phyloP scores from a whole-genome alignment of 2,888 invertebrate species.

The Clistopyga incitator region DNA sequence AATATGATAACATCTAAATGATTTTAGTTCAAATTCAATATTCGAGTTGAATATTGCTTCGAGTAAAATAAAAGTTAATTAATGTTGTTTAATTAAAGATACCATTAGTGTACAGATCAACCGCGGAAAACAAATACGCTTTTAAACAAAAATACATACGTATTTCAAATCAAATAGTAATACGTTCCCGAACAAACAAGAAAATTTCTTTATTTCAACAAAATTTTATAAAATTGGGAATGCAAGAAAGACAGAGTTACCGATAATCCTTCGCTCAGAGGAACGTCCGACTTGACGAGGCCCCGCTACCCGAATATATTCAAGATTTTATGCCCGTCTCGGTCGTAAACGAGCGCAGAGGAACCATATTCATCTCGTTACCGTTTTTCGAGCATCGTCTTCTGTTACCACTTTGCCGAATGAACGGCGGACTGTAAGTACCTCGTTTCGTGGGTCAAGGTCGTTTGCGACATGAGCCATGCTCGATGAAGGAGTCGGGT shows the following conservation, averaged over 20 bases:
- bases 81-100: no score
- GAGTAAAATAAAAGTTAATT: no score
- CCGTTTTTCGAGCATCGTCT: constrained; percentile 51
- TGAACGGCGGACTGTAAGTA: constrained; percentile 7
- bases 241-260: constrained; percentile 37
- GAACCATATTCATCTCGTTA: constrained; percentile 67
- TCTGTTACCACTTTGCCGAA: background rate
- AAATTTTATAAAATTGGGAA: no score
- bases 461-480: constrained; percentile 29
- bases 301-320: constrained; percentile 60
- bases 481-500: constrained; percentile 11
- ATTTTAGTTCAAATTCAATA: no score
- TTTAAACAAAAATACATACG: background rate
- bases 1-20: no score
- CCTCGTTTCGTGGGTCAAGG: constrained; percentile 58
- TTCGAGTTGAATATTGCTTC: no score
- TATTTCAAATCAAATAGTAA: no score
- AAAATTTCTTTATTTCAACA: background rate
- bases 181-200: no score
- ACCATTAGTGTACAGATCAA: no score
- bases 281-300: constrained; percentile 24
- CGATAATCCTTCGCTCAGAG: constrained; percentile 28
- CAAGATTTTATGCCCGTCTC: constrained; percentile 64
- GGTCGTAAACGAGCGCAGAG: constrained; percentile 65
- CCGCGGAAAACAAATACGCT: no score